Percentiles rank a stretch among this genome's conserved stretches.
Conservation (phyloP, 2,113 vertebrate species). For the Dermatemys mawii region DNA sequence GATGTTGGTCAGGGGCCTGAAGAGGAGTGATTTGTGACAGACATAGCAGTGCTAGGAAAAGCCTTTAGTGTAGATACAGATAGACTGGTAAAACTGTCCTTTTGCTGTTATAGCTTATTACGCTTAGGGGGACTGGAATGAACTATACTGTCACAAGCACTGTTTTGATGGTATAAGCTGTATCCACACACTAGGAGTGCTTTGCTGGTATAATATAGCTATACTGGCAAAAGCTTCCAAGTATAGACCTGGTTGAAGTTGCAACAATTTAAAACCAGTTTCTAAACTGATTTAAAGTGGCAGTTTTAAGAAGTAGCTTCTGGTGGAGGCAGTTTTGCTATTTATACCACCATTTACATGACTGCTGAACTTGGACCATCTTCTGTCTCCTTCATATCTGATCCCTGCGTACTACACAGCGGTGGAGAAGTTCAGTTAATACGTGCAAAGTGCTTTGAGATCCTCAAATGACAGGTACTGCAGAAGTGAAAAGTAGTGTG, state of each 20-base stretch:
- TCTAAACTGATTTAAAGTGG: not conserved
- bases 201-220: too few relatives aligned
- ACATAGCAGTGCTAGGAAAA: not conserved
- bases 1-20: not conserved
- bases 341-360: not conserved
- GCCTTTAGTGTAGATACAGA: not conserved
- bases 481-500: not conserved
- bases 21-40: not conserved
- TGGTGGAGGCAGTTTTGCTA: not conserved
- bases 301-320: not conserved
- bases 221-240: not conserved
- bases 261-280: not conserved
- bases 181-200: not conserved
- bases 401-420: not conserved
- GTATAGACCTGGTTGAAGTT: not conserved
- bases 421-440: not conserved
- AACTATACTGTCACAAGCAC: not conserved
- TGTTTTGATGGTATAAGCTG: not conserved
- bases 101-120: not conserved
- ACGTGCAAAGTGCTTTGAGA: not conserved
- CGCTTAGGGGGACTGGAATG: not conserved
- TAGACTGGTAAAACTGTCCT: not conserved
- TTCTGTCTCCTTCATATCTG: not conserved
- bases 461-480: not conserved
- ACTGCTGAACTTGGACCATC: not conserved